Evolutionary conservation across 2,888 invertebrate species (phyloP).

Genomic region (Trachelus tabidus): DNA sequence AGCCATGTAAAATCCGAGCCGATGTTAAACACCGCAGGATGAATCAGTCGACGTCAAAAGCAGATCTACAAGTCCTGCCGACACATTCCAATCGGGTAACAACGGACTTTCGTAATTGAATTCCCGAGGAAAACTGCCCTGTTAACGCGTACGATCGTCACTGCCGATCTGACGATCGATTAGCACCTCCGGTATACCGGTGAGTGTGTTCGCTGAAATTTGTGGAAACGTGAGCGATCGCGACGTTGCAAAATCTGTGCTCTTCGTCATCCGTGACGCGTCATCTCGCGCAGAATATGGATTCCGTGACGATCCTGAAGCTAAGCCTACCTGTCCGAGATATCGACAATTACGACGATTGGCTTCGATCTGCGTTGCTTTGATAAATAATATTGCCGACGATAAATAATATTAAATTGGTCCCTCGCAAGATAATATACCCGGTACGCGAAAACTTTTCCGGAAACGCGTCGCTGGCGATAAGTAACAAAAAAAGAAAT

Average conservation of each 20-base stretch:
- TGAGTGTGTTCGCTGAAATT: background rate
- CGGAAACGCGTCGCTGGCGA: too few relatives aligned
- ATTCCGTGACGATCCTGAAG: too few relatives aligned
- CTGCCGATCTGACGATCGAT: background rate
- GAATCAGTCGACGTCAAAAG: conserved; percentile 57
- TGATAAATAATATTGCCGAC: too few relatives aligned
- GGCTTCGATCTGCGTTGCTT: too few relatives aligned
- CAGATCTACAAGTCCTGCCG: conserved; percentile 56
- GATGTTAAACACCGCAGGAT: conserved; percentile 51
- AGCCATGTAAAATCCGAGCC: conserved; percentile 45
- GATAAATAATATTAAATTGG: too few relatives aligned
- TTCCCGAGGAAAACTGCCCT: conserved; percentile 28
- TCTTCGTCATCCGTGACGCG: background rate
- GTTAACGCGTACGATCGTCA: conserved; percentile 37
- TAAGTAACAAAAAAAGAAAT: background rate
- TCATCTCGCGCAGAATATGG: too few relatives aligned
- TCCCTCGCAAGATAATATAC: too few relatives aligned
- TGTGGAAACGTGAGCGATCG: background rate
- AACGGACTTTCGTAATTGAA: conserved; percentile 27
- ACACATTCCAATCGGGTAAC: conserved; percentile 33
- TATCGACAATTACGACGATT: too few relatives aligned
- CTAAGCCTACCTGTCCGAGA: too few relatives aligned
- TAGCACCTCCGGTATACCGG: too few relatives aligned
- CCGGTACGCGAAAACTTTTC: too few relatives aligned
- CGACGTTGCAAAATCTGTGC: background rate